A percentile compares a stretch with the other conserved stretches of the same genome.
Evolutionary conservation across 1,140 invertebrate species (phyloP).

Genomic region (Heliconius eleuchia): DNA sequence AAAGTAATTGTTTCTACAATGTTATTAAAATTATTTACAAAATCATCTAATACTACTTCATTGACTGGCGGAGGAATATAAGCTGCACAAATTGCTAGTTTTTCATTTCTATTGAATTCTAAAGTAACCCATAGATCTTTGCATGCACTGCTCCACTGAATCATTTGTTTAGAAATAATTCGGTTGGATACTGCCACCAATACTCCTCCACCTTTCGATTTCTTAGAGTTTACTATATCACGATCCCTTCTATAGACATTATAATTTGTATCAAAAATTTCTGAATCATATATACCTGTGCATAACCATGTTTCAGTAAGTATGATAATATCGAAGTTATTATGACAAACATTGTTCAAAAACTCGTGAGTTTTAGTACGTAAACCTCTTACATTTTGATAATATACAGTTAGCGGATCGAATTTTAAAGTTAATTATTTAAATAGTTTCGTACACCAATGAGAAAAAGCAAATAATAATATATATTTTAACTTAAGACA

Average conservation of each 20-base stretch:
- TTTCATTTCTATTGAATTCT: slow-evolving; percentile 6
- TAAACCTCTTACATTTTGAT: slow-evolving; percentile 18
- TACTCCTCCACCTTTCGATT: slow-evolving; percentile 16
- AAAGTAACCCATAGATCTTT: slow-evolving; percentile 12
- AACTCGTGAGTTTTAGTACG: slow-evolving; percentile 19
- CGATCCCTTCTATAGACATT: slow-evolving; percentile 32
- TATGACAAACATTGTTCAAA: slow-evolving; percentile 5
- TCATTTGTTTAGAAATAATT: slow-evolving; percentile 12
- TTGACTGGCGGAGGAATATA: too few species aligned
- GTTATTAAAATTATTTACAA: slow-evolving; percentile 18
- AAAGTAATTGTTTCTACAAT: background rate
- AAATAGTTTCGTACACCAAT: too few species aligned
- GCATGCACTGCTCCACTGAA: background rate
- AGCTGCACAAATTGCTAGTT: background rate
- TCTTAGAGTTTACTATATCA: slow-evolving; percentile 15
- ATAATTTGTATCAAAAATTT: slow-evolving; percentile 5
- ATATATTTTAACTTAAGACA: background rate
- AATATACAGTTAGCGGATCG: slow-evolving; percentile 9
- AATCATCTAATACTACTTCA: background rate
- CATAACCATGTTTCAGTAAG: slow-evolving; percentile 38
- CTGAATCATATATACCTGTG: slow-evolving; percentile 27
- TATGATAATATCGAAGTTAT: slow-evolving; percentile 28
- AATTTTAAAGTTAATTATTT: background rate
- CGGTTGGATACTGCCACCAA: slow-evolving; percentile 13
- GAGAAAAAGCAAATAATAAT: too few species aligned